These are phyloP conservation scores for Zaprionus tsacasi DNA, from an alignment of 1,140 invertebrate genomes.

Conservation along the genomic window DNA sequence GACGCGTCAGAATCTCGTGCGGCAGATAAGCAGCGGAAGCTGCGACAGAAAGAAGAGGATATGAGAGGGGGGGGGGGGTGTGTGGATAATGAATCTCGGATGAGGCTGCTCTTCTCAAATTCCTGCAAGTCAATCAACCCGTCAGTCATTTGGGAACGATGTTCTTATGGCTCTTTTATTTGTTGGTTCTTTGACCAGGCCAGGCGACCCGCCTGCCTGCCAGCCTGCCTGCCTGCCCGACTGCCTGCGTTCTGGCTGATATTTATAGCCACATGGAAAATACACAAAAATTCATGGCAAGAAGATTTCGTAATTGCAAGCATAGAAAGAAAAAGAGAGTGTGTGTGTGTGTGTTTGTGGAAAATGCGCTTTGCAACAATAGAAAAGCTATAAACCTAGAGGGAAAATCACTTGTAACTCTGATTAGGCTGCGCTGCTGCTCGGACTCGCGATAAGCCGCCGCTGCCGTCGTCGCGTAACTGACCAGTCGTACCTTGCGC, in stretches of 20 bases:
- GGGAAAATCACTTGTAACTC: not conserved
- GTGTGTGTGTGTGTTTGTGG: not conserved
- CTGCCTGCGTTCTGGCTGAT: slow-evolving; percentile 24
- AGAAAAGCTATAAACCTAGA: not conserved
- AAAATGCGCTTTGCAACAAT: slow-evolving; percentile 27
- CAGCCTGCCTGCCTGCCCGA: not conserved
- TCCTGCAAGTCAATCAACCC: slow-evolving; percentile 78
- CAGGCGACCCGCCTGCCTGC: slow-evolving; percentile 11
- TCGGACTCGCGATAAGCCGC: slow-evolving; percentile 25
- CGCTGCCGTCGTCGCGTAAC: slow-evolving; percentile 9
- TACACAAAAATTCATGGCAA: slow-evolving; percentile 44
- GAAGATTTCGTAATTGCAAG: slow-evolving; percentile 72
- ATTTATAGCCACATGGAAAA: slow-evolving; percentile 74
- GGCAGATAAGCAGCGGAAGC: slow-evolving; percentile 66
- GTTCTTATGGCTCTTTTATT: slow-evolving; percentile 32
- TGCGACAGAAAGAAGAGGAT: slow-evolving; percentile 4
- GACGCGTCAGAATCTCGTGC: slow-evolving; percentile 39
- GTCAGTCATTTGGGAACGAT: slow-evolving; percentile 44
- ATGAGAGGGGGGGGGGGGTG: slow-evolving; percentile 2
- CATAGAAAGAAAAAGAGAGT: not conserved
- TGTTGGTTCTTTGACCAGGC: slow-evolving; percentile 45
- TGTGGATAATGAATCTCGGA: slow-evolving; percentile 16
- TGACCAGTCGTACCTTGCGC: slow-evolving; percentile 7
- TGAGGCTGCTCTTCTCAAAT: slow-evolving; percentile 49
- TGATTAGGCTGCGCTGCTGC: no score